These are phyloP conservation scores for Drosophila eohydei DNA, from an alignment of 2,888 invertebrate species.

Conservation along the genomic window DNA sequence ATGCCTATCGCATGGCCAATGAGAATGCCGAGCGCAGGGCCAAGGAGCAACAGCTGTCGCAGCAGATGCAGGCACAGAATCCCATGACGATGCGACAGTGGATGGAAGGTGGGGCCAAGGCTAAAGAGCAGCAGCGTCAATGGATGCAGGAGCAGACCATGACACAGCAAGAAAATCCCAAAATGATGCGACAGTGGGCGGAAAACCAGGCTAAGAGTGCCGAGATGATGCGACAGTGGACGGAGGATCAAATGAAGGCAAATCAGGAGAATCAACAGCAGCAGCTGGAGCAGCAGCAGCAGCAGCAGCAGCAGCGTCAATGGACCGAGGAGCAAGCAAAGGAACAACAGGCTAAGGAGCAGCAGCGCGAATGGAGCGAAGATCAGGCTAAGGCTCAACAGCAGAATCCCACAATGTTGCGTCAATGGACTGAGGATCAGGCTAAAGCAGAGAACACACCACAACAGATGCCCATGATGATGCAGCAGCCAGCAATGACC, in stretches of 20 bases:
- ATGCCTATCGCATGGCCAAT: constrained; percentile 78
- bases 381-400: constrained; percentile 8
- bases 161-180: background rate
- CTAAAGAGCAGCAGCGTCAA: constrained; percentile 8
- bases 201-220: constrained; percentile 2
- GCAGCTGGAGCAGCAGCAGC: background rate
- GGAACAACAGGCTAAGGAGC: background rate
- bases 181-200: background rate
- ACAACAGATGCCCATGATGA: background rate
- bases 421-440: constrained; percentile 21
- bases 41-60: constrained; percentile 18
- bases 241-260: constrained; percentile 9
- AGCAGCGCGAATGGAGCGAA: constrained; percentile 18
- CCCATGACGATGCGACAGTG: constrained; percentile 8
- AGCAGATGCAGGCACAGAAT: constrained; percentile 11
- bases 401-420: constrained; percentile 24
- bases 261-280: background rate
- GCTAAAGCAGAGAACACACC: constrained; percentile 12
- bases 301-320: constrained; percentile 13
- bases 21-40: constrained; percentile 33
- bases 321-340: constrained; percentile 10
- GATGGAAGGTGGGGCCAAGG: constrained; percentile 2
- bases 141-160: constrained; percentile 5
- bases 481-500: constrained; percentile 12
- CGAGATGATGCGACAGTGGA: constrained; percentile 13